Conservation (phyloP, 1,140 invertebrate genomes). For the Mamestra configurata region DNA sequence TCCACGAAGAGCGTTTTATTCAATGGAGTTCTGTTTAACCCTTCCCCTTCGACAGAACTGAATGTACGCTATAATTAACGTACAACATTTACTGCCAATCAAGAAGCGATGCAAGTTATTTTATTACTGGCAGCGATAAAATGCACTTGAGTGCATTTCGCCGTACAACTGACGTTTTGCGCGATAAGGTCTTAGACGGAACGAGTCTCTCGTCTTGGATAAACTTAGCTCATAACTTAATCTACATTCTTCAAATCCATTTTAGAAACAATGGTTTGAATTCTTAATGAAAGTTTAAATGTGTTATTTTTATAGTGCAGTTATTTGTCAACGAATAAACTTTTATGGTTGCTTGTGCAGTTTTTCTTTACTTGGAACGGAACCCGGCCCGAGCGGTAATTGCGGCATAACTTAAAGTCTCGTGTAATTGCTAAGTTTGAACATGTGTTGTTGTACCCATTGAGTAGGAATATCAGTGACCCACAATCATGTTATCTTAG, state of each 20-base stretch:
- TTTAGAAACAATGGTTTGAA: neutral
- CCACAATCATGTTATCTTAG: neutral
- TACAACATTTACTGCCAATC: conserved; percentile 25
- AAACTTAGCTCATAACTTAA: neutral
- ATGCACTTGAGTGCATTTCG: conserved; percentile 22
- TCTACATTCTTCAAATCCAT: neutral
- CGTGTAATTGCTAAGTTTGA: conserved; percentile 16
- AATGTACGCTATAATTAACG: neutral
- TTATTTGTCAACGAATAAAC: neutral
- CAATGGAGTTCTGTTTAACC: neutral
- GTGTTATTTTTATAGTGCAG: neutral
- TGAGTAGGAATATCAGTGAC: neutral
- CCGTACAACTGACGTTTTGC: neutral
- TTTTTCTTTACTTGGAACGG: neutral
- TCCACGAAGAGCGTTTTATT: conserved; percentile 11
- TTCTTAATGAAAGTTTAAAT: neutral
- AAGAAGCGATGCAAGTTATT: conserved; percentile 2
- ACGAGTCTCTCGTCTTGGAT: conserved; percentile 8
- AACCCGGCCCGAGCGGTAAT: neutral
- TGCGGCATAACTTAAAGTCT: neutral
- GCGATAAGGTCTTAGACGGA: conserved; percentile 17
- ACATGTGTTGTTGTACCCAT: neutral
- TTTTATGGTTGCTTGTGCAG: neutral
- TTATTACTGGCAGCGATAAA: conserved; percentile 32
- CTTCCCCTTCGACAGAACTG: neutral